Evolutionary conservation across 2,113 vertebrate species (phyloP).

Genomic region (Scortum barcoo): DNA sequence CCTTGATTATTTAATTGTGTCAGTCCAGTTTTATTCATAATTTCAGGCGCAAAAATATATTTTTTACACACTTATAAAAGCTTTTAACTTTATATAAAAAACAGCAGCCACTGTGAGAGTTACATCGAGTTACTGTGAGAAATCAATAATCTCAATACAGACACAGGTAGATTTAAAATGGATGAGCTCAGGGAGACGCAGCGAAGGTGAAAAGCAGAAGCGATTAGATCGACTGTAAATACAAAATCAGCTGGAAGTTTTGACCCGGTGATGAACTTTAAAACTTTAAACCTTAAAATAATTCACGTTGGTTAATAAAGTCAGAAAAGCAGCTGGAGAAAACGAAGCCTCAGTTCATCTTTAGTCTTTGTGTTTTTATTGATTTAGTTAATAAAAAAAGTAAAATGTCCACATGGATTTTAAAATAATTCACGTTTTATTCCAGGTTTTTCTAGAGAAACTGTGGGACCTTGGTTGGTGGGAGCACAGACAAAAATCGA

Average conservation of each 20-base stretch:
- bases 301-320: too few relatives aligned
- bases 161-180: conserved; percentile 1
- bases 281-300: too few relatives aligned
- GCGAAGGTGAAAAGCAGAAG: not conserved
- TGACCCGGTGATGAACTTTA: not conserved
- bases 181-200: not conserved
- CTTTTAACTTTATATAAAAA: not conserved
- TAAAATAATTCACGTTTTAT: not conserved
- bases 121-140: not conserved
- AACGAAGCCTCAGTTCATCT: too few relatives aligned
- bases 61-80: not conserved
- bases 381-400: too few relatives aligned
- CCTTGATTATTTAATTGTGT: not conserved
- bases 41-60: not conserved
- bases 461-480: not conserved
- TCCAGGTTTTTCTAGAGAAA: not conserved
- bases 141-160: conserved; percentile 14
- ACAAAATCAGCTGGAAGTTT: not conserved
- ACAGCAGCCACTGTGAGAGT: not conserved
- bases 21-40: not conserved
- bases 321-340: not conserved
- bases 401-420: too few relatives aligned
- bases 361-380: too few relatives aligned
- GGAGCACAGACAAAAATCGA: not conserved
- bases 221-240: not conserved